Conservation (phyloP, 2,888 invertebrate genomes). For the Notodonta dromedarius region DNA sequence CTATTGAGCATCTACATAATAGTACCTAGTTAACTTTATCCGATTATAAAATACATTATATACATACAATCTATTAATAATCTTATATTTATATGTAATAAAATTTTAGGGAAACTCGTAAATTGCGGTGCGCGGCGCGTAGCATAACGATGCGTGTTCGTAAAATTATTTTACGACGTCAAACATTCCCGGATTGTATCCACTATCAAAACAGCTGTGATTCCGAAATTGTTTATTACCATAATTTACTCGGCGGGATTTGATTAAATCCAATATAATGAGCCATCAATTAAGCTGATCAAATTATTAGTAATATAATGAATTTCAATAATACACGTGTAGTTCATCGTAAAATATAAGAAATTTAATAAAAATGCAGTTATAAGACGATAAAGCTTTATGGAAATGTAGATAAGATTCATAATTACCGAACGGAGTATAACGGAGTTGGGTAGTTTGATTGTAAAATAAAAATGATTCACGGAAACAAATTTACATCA, state of each 20-base stretch:
- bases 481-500: constrained; percentile 56
- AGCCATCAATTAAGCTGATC: constrained; percentile 22
- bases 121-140: constrained; percentile 61
- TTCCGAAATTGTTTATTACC: constrained; percentile 53
- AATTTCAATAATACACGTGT: not conserved
- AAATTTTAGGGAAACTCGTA: constrained; percentile 67
- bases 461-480: constrained; percentile 27
- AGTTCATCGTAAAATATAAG: too few relatives aligned
- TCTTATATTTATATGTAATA: constrained; percentile 38
- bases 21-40: constrained; percentile 9
- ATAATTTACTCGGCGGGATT: constrained; percentile 26
- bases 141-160: constrained; percentile 64
- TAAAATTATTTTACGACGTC: constrained; percentile 72
- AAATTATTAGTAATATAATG: constrained; percentile 22
- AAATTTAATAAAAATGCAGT: too few relatives aligned
- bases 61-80: constrained; percentile 41
- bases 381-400: too few relatives aligned
- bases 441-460: constrained; percentile 15
- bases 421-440: too few relatives aligned
- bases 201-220: constrained; percentile 56
- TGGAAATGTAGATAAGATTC: too few relatives aligned
- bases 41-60: constrained; percentile 19
- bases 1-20: constrained; percentile 27
- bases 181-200: constrained; percentile 54
- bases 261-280: constrained; percentile 24